Evolutionary conservation across 2,797 vertebrate species (phyloP).

Genomic region (Sorex maritimensis): DNA sequence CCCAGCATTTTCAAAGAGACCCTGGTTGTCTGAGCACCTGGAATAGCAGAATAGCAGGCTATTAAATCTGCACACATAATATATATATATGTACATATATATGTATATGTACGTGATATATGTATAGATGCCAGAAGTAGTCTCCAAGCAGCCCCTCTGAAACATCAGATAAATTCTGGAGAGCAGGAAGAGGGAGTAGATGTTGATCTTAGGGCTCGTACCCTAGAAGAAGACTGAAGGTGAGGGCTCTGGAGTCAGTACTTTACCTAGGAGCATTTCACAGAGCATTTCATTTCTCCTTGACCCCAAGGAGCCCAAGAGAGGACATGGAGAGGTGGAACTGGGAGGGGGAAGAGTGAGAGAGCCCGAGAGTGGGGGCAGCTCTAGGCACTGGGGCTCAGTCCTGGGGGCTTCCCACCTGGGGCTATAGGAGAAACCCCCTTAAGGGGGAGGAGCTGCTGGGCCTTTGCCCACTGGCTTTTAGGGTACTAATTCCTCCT

Average conservation of each 20-base stretch:
- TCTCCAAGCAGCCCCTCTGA: too few relatives aligned
- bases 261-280: not conserved
- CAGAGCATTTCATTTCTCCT: too few relatives aligned
- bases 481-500: not conserved
- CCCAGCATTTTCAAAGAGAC: too few relatives aligned
- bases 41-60: too few relatives aligned
- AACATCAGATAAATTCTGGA: not conserved
- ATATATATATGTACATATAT: too few relatives aligned
- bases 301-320: not conserved
- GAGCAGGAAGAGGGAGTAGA: too few relatives aligned
- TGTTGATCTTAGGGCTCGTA: not conserved
- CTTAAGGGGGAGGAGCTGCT: not conserved
- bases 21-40: too few relatives aligned
- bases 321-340: not conserved
- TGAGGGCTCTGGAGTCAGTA: not conserved
- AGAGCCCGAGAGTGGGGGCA: not conserved
- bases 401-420: not conserved
- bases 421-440: not conserved
- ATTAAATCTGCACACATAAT: too few relatives aligned
- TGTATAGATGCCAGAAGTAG: too few relatives aligned
- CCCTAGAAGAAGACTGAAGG: not conserved
- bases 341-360: fast-evolving
- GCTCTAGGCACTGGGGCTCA: fast-evolving
- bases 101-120: too few relatives aligned
- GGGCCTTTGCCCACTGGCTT: not conserved